A percentile compares a stretch with the other conserved stretches of the same genome.
Evolutionary conservation across 2,113 vertebrate species (phyloP).

Genomic region (Bubo blakistoni): DNA sequence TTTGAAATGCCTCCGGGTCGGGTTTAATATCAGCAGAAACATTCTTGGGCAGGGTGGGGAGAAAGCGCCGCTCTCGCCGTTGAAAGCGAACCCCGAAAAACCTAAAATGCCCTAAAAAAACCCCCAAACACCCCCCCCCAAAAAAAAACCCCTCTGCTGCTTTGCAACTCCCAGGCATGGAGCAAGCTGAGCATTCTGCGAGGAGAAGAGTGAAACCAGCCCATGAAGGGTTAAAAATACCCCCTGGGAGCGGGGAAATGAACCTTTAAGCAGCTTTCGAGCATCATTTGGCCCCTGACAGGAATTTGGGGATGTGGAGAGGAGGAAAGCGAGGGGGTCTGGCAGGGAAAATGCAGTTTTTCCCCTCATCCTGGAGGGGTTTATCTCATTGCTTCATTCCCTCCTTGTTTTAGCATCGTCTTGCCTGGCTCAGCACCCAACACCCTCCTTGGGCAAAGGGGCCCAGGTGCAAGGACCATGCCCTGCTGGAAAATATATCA

Average conservation of each 20-base stretch:
- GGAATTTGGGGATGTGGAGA: background rate
- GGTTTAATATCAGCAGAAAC: slow-evolving; percentile 69
- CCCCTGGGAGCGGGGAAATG: background rate
- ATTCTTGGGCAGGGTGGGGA: slow-evolving; percentile 75
- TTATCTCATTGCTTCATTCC: background rate
- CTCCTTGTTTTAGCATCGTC: background rate
- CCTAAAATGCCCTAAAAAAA: accelerated
- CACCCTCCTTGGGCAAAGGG: background rate
- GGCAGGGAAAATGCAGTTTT: slow-evolving; percentile 29
- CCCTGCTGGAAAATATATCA: background rate
- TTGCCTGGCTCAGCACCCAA: accelerated
- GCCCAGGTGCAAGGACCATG: background rate
- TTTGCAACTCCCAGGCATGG: background rate
- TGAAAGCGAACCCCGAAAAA: background rate
- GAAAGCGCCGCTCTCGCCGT: background rate
- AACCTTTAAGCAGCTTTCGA: background rate
- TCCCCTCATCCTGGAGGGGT: accelerated
- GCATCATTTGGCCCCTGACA: background rate
- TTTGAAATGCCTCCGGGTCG: slow-evolving; percentile 66
- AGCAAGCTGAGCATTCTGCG: background rate
- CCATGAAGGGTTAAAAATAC: background rate
- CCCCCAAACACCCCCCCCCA: accelerated
- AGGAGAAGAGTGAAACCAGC: background rate
- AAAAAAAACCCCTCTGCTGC: accelerated
- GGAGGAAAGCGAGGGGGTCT: background rate